phyloP scores from a whole-genome alignment of 2,797 vertebrate genomes.

The Bradypodion ventrale region DNA sequence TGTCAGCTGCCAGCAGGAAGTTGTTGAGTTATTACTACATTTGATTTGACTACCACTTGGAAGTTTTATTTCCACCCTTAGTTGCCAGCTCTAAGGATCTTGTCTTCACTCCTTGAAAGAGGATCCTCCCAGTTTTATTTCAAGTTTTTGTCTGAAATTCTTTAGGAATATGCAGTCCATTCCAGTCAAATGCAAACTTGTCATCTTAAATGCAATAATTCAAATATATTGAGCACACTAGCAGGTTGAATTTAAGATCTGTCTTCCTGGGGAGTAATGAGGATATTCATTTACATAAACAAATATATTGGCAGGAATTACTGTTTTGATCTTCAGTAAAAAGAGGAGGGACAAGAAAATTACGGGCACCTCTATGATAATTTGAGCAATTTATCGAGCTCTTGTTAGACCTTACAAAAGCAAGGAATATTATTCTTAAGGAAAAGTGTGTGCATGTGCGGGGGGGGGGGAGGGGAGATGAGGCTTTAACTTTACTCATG shows the following conservation, averaged over 20 bases:
- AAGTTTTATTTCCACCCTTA: conserved; percentile 81
- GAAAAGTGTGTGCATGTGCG: no score
- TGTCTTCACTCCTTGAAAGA: conserved; percentile 61
- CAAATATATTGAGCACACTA: conserved; percentile 31
- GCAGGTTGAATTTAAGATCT: conserved; percentile 39
- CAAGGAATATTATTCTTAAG: conserved; percentile 14
- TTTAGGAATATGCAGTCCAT: conserved; percentile 9
- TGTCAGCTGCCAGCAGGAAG: conserved; percentile 82
- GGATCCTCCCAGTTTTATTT: conserved; percentile 25
- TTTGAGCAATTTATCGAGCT: conserved; percentile 9
- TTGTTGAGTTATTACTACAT: conserved; percentile 82
- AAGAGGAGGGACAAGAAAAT: background rate
- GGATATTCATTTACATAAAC: conserved; percentile 39
- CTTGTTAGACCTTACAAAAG: background rate
- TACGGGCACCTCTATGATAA: background rate
- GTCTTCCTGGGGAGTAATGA: conserved; percentile 28
- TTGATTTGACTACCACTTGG: conserved; percentile 86
- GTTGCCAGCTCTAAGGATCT: conserved; percentile 69
- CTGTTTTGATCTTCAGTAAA: conserved; percentile 9
- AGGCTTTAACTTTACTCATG: conserved; percentile 60
- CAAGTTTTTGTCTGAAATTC: conserved; percentile 33
- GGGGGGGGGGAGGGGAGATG: conserved; percentile 15
- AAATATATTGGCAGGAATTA: conserved; percentile 21
- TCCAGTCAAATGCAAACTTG: background rate
- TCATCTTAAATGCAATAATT: background rate